A percentile compares a stretch with the other conserved stretches of the same genome.
Evolutionary conservation across 2,888 invertebrate genomes (phyloP).

Genomic region (Dioctria rufipes): DNA sequence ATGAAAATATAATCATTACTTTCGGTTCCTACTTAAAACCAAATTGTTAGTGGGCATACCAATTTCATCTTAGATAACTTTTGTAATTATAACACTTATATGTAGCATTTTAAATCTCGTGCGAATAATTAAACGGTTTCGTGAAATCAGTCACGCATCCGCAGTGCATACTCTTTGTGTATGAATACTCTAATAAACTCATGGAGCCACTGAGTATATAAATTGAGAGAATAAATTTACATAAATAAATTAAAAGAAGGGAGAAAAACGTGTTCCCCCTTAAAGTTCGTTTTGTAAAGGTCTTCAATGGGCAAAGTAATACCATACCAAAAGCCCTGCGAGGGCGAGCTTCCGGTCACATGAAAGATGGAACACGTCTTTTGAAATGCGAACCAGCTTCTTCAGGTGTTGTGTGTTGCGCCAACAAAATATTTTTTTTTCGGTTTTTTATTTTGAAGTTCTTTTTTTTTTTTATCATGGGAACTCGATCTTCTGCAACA

Average conservation of each 20-base stretch:
- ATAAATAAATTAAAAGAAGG: slow-evolving; percentile 13
- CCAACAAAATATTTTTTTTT: not conserved
- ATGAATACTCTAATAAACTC: not conserved
- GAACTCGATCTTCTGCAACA: slow-evolving; percentile 54
- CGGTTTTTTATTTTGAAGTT: not conserved
- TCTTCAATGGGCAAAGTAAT: not conserved
- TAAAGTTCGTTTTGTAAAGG: not conserved
- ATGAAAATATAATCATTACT: no score
- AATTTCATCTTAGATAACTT: no score
- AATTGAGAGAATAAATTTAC: not conserved
- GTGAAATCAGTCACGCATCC: not conserved
- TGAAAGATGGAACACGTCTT: not conserved
- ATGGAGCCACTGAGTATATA: not conserved
- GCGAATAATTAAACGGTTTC: not conserved
- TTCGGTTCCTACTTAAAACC: no score
- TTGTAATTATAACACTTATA: no score
- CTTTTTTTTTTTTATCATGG: not conserved
- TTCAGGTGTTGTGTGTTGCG: slow-evolving; percentile 20
- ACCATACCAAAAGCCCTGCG: not conserved
- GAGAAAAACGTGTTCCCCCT: slow-evolving; percentile 2
- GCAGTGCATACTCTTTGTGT: not conserved
- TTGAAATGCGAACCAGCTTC: slow-evolving; percentile 24
- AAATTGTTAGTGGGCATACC: no score
- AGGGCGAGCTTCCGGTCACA: slow-evolving; percentile 14
- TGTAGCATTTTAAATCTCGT: not conserved